Percentiles rank a stretch among this genome's conserved stretches.
phyloP scores from a whole-genome alignment of 2,797 vertebrate genomes.

The Pipistrellus nathusii region DNA sequence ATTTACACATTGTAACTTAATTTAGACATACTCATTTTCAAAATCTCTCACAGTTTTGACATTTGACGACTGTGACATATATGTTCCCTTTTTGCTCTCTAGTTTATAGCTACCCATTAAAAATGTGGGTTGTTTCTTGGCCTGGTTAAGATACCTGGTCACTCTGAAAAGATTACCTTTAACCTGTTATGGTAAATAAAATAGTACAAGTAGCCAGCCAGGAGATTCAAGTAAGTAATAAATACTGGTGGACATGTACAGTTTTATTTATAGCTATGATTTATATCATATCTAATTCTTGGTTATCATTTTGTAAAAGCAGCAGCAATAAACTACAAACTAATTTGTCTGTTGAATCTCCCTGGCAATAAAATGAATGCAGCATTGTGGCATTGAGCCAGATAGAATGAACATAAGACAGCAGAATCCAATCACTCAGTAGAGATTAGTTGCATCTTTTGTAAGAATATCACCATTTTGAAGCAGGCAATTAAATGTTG shows the following conservation, averaged over 20 bases:
- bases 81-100: background rate
- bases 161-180: constrained; percentile 24
- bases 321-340: constrained; percentile 4
- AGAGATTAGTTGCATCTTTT: constrained; percentile 45
- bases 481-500: background rate
- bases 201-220: background rate
- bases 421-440: background rate
- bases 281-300: constrained; percentile 20
- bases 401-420: constrained; percentile 24
- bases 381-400: background rate
- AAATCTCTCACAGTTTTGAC: background rate
- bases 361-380: constrained; percentile 16
- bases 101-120: background rate
- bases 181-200: background rate
- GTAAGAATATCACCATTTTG: background rate
- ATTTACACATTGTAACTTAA: background rate
- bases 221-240: constrained; percentile 40
- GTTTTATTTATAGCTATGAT: constrained; percentile 7
- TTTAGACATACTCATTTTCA: constrained; percentile 8
- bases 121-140: constrained; percentile 22
- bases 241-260: background rate
- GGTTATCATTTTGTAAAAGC: constrained; percentile 40
- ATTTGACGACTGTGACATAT: background rate
- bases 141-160: background rate
- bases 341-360: background rate